Conservation (phyloP, 92 coral and sea anemone species). For the Isaurus tuberculatus region DNA sequence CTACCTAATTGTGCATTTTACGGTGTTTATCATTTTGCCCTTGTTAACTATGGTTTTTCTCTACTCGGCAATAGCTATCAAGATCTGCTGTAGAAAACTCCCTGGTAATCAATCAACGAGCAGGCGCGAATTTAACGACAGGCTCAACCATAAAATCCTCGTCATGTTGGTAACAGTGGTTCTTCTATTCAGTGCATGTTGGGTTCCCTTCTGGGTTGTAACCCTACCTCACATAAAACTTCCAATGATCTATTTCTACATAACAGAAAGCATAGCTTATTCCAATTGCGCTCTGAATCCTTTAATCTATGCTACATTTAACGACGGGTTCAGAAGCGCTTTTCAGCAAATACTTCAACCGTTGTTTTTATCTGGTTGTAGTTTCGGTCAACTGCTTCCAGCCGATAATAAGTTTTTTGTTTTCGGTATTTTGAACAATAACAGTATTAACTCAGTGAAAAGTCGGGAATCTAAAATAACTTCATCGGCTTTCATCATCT, state of each 20-base stretch:
- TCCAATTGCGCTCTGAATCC: conserved; percentile 39
- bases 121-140: conserved; percentile 35
- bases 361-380: not conserved
- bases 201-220: conserved; percentile 37
- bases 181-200: conserved; percentile 11
- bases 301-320: conserved; percentile 6
- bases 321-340: conserved; percentile 35
- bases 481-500: not conserved
- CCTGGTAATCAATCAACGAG: conserved; percentile 16
- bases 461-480: not conserved
- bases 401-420: conserved; percentile 11
- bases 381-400: not conserved
- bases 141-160: conserved; percentile 16
- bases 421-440: not conserved
- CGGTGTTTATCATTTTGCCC: conserved; percentile 21
- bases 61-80: conserved; percentile 33
- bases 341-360: conserved; percentile 29
- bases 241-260: not conserved
- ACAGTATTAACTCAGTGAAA: not conserved
- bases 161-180: conserved; percentile 31
- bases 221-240: conserved; percentile 12
- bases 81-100: conserved; percentile 6
- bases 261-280: conserved; percentile 19
- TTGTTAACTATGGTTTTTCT: conserved; percentile 4
- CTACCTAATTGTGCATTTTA: conserved; percentile 26